Evolutionary conservation across 2,113 vertebrate species (phyloP), one percentile per base, ranked within the genome.

Genomic region (Coracopsis vasa): DNA sequence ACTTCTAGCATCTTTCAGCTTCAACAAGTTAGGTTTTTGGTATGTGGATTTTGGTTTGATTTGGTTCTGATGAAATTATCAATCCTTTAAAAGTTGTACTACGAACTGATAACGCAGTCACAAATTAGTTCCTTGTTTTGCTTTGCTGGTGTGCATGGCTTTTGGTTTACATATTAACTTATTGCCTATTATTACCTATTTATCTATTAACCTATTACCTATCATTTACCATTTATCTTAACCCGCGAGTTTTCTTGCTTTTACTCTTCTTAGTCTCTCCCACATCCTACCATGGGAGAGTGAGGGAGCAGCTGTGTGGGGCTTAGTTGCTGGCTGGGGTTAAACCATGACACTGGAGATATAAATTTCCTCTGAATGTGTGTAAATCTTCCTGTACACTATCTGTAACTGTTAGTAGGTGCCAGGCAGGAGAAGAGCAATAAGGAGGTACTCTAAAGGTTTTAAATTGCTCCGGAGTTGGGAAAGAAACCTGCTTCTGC

Each of bases 271-370:
- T 6, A 35, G 33, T 24, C 15, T 56, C 35, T 56, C 7, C 27
- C 31, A 4, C 6, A 0, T 13, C 15, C 25, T 41, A 41, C 6
- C 2, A 1, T 2, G 6, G 56, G 25, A 48, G 6, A 35, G 11
- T 2, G 72, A 62, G 23, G 0, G 0, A 56, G 41, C 2, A 2
- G 9, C 31, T 42, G 11, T 1, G 5, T 19, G 27, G 27, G 53
- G 62, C 45, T 53, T 54, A 53, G 45, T 47, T 75, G 19, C 28
- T 5, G 2, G 7, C 28, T n/a, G 20, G 45, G 54, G n/a, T 31
- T 62, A 25, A 41, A 50, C 44, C 23, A 4, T 24, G 13, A 10
- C 37, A 16, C 42, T 12, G 39, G 29, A 64, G 27, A 72, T 23
- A 15, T 3, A 58, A 58, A 12, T 37, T 69, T 69, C 29, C 62